Evolutionary conservation across 1,140 invertebrate species (phyloP).

Genomic region (Papilio aristodemus): DNA sequence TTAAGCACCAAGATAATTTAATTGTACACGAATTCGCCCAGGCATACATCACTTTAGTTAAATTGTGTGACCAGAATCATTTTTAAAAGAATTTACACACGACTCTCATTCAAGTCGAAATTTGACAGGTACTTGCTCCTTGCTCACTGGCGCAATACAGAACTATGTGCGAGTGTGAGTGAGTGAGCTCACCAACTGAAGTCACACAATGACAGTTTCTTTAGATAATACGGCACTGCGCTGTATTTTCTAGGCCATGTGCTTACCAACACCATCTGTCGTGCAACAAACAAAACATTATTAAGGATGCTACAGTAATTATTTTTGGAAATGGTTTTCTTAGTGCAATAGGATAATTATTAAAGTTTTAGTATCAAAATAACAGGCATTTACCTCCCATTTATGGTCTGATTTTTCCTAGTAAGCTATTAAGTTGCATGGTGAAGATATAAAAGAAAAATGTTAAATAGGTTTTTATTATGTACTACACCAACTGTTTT

Average conservation of each 20-base stretch:
- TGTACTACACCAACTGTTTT: neutral
- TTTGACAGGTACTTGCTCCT: conserved; percentile 64
- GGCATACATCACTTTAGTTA: conserved; percentile 71
- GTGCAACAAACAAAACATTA: neutral
- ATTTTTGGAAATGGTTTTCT: neutral
- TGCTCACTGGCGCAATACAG: conserved; percentile 49
- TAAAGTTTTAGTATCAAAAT: neutral
- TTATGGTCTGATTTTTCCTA: neutral
- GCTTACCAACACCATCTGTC: conserved; percentile 22
- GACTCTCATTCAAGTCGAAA: conserved; percentile 49
- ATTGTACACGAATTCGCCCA: conserved; percentile 52
- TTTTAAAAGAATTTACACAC: conserved; percentile 59
- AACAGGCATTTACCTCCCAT: neutral
- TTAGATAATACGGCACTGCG: conserved; percentile 32
- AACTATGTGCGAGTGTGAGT: conserved; percentile 43
- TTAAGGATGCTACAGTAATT: conserved; percentile 7
- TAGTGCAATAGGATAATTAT: neutral
- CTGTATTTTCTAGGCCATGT: conserved; percentile 32
- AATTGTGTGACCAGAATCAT: conserved; percentile 61
- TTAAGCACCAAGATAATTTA: conserved; percentile 64
- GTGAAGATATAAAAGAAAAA: neutral
- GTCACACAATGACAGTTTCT: conserved; percentile 26
- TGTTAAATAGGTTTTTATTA: neutral
- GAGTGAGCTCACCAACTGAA: conserved; percentile 34
- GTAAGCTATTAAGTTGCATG: neutral